These are phyloP conservation scores for Camelus bactrianus DNA, from an alignment of 2,113 vertebrate species.

Conservation along the genomic window DNA sequence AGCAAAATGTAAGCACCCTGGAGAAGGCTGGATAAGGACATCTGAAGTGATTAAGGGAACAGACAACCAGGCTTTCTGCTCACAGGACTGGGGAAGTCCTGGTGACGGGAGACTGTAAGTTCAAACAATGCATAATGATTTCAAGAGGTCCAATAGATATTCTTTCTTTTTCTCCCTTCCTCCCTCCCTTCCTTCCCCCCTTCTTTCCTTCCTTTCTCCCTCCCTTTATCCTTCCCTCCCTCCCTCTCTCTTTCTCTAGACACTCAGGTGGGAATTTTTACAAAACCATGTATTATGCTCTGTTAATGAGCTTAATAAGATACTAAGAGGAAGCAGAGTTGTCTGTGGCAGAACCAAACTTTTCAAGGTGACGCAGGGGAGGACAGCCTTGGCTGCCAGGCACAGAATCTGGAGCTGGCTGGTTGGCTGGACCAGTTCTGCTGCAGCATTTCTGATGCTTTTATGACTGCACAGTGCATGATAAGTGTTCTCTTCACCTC, in stretches of 20 bases:
- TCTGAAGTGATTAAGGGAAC: neutral
- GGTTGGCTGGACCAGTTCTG: neutral
- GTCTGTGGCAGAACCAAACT: neutral
- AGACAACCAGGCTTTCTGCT: neutral
- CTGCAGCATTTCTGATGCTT: constrained; percentile 15
- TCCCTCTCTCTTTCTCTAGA: neutral
- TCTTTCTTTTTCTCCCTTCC: neutral
- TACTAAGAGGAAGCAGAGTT: neutral
- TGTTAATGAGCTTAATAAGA: neutral
- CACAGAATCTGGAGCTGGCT: neutral
- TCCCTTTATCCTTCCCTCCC: neutral
- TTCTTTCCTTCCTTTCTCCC: too few species aligned
- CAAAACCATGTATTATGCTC: neutral
- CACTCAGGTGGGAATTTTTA: neutral
- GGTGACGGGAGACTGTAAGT: neutral
- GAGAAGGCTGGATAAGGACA: neutral
- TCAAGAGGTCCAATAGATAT: neutral
- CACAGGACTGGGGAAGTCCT: neutral
- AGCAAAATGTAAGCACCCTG: neutral
- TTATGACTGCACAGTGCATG: neutral
- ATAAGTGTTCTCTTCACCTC: constrained; percentile 48
- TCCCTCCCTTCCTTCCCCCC: too few species aligned
- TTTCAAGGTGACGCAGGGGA: constrained; percentile 54
- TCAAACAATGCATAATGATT: neutral
- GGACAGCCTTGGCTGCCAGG: neutral